phyloP scores from a whole-genome alignment of 2,888 invertebrate genomes.

The Belgica antarctica region DNA sequence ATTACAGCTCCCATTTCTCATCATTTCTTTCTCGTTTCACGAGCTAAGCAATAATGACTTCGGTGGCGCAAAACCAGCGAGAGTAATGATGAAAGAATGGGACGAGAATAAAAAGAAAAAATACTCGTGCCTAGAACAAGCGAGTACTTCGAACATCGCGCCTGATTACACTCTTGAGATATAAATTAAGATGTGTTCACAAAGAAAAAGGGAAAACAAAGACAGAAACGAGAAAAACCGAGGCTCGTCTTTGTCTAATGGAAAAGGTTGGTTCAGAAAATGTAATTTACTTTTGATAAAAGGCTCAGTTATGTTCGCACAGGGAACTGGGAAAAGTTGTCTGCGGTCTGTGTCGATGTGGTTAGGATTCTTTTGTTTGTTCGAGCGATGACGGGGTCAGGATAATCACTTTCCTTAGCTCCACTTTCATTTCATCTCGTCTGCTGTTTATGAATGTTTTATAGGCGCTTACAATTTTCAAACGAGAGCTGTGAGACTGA shows the following conservation, averaged over 20 bases:
- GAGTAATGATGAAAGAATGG: neutral
- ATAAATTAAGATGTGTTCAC: slow-evolving; percentile 31
- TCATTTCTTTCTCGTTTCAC: neutral
- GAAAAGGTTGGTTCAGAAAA: neutral
- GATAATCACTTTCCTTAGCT: too few species aligned
- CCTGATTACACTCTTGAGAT: slow-evolving; percentile 38
- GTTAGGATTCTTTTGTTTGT: neutral
- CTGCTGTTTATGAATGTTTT: slow-evolving; percentile 9
- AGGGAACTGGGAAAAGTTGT: neutral
- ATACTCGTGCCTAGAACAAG: neutral
- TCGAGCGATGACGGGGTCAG: neutral
- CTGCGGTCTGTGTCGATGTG: neutral
- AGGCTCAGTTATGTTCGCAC: neutral
- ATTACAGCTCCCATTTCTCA: slow-evolving; percentile 7
- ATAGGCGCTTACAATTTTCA: neutral
- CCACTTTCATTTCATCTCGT: neutral
- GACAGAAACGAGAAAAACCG: neutral
- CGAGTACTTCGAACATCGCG: neutral
- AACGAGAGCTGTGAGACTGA: neutral
- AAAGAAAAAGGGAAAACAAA: neutral
- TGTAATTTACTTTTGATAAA: slow-evolving; percentile 12
- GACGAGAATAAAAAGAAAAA: neutral
- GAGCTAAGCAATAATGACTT: neutral
- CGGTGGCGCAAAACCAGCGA: neutral
- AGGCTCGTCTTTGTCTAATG: slow-evolving; percentile 2